phyloP scores from a whole-genome alignment of 2,797 vertebrate genomes.

The Australoheros facetus region DNA sequence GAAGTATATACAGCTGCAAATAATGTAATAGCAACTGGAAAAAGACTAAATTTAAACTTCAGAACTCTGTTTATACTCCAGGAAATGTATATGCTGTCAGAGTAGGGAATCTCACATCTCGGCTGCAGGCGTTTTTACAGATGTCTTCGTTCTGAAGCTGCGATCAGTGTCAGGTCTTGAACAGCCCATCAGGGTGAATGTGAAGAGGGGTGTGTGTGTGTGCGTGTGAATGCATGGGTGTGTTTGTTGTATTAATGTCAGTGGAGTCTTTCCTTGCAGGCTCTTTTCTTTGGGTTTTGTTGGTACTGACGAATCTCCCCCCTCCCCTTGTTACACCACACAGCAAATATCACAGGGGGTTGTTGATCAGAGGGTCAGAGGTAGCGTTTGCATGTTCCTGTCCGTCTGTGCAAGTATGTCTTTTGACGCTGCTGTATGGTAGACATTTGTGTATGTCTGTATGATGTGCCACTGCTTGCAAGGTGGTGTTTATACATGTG shows the following conservation, averaged over 20 bases:
- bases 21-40: neutral
- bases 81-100: neutral
- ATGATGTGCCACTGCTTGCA: slow-evolving; percentile 44
- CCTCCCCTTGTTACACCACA: slow-evolving; percentile 30
- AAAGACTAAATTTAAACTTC: neutral
- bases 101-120: neutral
- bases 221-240: neutral
- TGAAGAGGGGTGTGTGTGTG: neutral
- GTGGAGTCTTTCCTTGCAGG: slow-evolving; percentile 35
- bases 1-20: neutral
- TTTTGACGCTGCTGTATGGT: slow-evolving; percentile 27
- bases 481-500: slow-evolving; percentile 4
- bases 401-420: slow-evolving; percentile 43
- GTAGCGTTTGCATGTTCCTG: slow-evolving; percentile 45
- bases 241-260: slow-evolving; percentile 24
- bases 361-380: slow-evolving; percentile 64
- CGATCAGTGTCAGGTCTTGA: neutral
- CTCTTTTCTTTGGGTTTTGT: slow-evolving; percentile 48
- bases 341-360: slow-evolving; percentile 57
- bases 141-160: neutral
- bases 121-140: neutral
- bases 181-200: neutral
- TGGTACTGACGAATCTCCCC: slow-evolving; percentile 9
- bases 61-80: neutral
- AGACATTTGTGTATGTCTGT: slow-evolving; percentile 41